Conservation (phyloP, 2,113 vertebrate genomes). For the Columba janthina region DNA sequence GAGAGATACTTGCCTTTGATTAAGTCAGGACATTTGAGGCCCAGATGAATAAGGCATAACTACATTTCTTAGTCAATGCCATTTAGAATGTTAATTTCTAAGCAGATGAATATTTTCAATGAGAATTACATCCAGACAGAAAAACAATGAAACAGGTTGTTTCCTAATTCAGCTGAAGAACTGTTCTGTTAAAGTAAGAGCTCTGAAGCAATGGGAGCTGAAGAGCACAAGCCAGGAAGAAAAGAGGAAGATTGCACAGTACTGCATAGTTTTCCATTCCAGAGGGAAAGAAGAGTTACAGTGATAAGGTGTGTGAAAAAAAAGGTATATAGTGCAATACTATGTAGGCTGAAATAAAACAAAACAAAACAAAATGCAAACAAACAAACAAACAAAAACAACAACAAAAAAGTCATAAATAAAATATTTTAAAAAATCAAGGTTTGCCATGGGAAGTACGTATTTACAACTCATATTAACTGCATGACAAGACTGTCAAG, state of each 20-base stretch:
- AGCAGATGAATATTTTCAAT: background rate
- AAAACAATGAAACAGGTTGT: background rate
- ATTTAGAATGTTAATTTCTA: background rate
- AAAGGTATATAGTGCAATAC: background rate
- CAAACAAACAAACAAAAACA: too few relatives aligned
- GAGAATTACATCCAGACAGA: background rate
- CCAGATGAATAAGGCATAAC: background rate
- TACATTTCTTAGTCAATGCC: background rate
- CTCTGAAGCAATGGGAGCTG: background rate
- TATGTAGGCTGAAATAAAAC: background rate
- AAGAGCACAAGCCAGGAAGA: background rate
- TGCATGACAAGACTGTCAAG: background rate
- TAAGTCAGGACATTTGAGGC: background rate
- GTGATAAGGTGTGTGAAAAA: background rate
- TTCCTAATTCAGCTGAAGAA: background rate
- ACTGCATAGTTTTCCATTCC: background rate
- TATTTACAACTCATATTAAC: background rate
- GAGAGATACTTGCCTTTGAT: background rate
- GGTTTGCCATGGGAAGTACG: background rate
- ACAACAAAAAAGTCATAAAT: background rate
- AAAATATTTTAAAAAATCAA: background rate
- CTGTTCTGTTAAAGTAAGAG: background rate
- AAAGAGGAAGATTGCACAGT: background rate
- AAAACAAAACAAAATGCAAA: background rate
- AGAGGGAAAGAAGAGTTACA: background rate